Percentiles rank a stretch among this genome's conserved stretches.
Evolutionary conservation across 2,888 invertebrate species (phyloP).

Genomic region (Scrobipalpa costella): DNA sequence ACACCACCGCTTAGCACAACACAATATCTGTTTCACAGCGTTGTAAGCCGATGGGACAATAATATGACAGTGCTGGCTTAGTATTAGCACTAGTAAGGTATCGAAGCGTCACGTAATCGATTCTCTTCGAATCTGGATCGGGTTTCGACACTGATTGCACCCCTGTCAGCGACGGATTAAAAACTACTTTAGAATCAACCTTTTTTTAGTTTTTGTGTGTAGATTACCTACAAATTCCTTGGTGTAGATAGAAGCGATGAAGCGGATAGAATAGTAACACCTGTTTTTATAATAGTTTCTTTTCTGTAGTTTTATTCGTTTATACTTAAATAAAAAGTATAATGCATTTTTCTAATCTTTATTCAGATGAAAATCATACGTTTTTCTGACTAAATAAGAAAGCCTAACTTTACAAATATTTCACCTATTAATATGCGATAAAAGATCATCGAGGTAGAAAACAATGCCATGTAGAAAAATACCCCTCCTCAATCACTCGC

Average conservation of each 20-base stretch:
- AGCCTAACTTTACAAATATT: not conserved
- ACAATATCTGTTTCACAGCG: constrained; percentile 11
- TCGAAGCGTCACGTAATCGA: constrained; percentile 44
- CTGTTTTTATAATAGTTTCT: too few relatives aligned
- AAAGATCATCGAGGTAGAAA: not conserved
- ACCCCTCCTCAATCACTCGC: constrained; percentile 33
- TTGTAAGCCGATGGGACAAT: constrained; percentile 6
- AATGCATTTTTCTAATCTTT: too few relatives aligned
- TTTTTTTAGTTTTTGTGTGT: not conserved
- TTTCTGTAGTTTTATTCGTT: too few relatives aligned
- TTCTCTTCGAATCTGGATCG: constrained; percentile 40
- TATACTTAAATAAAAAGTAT: too few relatives aligned
- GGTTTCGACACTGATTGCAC: constrained; percentile 25
- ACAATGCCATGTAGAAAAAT: constrained; percentile 14
- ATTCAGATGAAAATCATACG: too few relatives aligned
- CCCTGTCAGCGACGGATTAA: constrained; percentile 4
- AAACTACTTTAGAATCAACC: not conserved
- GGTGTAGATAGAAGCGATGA: too few relatives aligned
- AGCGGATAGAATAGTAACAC: too few relatives aligned
- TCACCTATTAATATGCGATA: not conserved
- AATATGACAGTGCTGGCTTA: constrained; percentile 7
- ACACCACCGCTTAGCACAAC: not conserved
- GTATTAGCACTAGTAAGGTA: constrained; percentile 38
- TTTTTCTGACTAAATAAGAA: too few relatives aligned
- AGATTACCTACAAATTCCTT: not conserved